These are phyloP conservation scores for Zaprionus davidi DNA, from an alignment of 1,140 invertebrate genomes.

Conservation along the genomic window DNA sequence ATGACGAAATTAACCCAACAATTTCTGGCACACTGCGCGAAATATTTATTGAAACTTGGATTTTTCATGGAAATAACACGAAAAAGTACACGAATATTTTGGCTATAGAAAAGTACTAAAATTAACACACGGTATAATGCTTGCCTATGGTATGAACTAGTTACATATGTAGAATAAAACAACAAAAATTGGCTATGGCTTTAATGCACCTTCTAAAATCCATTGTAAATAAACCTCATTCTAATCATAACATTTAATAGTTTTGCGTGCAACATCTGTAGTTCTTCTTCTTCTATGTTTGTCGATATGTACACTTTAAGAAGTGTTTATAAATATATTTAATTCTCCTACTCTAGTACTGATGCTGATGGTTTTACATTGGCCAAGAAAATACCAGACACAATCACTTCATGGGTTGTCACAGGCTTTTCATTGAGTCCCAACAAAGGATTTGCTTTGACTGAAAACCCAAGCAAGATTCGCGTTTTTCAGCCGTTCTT, in stretches of 20 bases:
- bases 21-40: conserved; percentile 41
- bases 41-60: conserved; percentile 66
- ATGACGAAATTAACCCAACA: conserved; percentile 15
- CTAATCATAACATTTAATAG: background rate
- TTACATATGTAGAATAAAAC: background rate
- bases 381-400: conserved; percentile 89
- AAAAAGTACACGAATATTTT: conserved; percentile 33
- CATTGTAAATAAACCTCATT: conserved; percentile 1
- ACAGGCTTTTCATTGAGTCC: conserved; percentile 96
- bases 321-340: background rate
- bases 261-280: conserved; percentile 15
- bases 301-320: background rate
- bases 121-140: conserved; percentile 10
- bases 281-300: conserved; percentile 10
- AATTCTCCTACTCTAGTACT: conserved; percentile 28
- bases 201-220: background rate
- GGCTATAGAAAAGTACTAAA: conserved; percentile 5
- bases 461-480: conserved; percentile 89
- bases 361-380: conserved; percentile 74
- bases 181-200: background rate
- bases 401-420: conserved; percentile 96
- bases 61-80: conserved; percentile 41
- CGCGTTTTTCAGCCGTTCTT: conserved; percentile 95
- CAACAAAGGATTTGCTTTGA: conserved; percentile 92
- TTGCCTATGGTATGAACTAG: conserved; percentile 7